phyloP scores from a whole-genome alignment of 2,113 vertebrate species.

The Hucho hucho region DNA sequence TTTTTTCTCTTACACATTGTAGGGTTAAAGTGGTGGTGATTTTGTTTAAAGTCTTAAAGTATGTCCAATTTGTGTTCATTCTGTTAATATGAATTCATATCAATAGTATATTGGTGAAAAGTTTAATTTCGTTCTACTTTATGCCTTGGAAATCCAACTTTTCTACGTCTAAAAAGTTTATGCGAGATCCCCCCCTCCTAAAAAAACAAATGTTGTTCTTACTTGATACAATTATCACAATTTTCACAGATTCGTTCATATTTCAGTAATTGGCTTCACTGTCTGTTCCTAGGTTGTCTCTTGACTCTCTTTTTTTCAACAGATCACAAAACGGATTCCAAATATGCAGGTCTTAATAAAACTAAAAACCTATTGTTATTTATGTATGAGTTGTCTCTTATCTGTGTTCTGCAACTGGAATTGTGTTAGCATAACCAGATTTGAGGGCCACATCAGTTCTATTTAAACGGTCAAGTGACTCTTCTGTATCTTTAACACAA shows the following conservation, averaged over 20 bases:
- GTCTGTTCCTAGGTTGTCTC: no score
- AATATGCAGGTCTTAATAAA: no score
- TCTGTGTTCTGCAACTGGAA: background rate
- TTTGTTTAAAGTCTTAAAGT: slow-evolving; percentile 13
- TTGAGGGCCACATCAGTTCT: background rate
- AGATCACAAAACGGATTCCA: no score
- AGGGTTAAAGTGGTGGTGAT: background rate
- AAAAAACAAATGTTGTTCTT: slow-evolving; percentile 8
- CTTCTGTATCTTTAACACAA: background rate
- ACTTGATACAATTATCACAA: background rate
- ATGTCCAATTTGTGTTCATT: background rate
- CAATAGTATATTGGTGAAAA: background rate
- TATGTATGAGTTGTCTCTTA: background rate
- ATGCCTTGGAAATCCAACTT: background rate
- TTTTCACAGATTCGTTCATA: no score
- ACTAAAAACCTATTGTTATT: no score
- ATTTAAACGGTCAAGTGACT: background rate
- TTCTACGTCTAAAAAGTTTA: slow-evolving; percentile 18
- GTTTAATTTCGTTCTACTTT: background rate
- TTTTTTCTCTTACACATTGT: slow-evolving; percentile 18
- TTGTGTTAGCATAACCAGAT: background rate
- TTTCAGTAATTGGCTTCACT: no score
- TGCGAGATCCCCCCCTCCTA: background rate
- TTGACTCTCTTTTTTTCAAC: no score
- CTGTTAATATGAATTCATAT: background rate